Evolutionary conservation across 2,888 invertebrate species (phyloP), one percentile per base, ranked within the genome.

Genomic region (Drosophila pseudotakahashii): DNA sequence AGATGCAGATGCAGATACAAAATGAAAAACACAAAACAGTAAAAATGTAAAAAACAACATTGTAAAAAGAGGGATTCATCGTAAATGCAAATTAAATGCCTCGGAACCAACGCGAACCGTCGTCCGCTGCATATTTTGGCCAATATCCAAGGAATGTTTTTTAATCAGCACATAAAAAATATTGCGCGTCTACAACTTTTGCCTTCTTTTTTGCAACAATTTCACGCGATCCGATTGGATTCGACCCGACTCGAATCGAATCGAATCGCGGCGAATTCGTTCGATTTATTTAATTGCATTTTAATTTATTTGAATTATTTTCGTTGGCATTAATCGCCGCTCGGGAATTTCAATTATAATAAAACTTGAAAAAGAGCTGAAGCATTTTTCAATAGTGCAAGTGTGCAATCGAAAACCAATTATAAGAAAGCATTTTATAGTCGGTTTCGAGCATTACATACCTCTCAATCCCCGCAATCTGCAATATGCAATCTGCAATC

Each of bases 141-240:
- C 90, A 89, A 90, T 90, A 89, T 84, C 89, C 89, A 89, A 90
- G 78, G 82, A 87, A 90, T 89, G 82, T 85, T 90, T 90, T 90
- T 90, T 90, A 87, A 90, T 90, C 91, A 89, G 88, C 81, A 80
- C 88, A 89, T 83, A 89, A 85, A 85, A 89, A 89, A 89, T 89
- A 88, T 88, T 88, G 88, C 88, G 78, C 77, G 82, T 87, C 88
- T 89, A 84, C 83, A 84, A 79, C 78, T 81, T 75, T 87, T 75
- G 76, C 76, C 58, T 68, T 62, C 48, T 52, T 59, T 50, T 59
- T 30, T 59, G 19, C 63, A 62, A 62, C 61, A 47, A 61, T 64
- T 58, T 63, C 54, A 72, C 67, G 41, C 68, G 48, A 57, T 69
- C 36, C 69, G 37, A 61, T 73, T 48, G 62, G 47, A 41, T 41